Evolutionary conservation across 2,888 invertebrate genomes (phyloP).

Genomic region (Leuctra nigra): DNA sequence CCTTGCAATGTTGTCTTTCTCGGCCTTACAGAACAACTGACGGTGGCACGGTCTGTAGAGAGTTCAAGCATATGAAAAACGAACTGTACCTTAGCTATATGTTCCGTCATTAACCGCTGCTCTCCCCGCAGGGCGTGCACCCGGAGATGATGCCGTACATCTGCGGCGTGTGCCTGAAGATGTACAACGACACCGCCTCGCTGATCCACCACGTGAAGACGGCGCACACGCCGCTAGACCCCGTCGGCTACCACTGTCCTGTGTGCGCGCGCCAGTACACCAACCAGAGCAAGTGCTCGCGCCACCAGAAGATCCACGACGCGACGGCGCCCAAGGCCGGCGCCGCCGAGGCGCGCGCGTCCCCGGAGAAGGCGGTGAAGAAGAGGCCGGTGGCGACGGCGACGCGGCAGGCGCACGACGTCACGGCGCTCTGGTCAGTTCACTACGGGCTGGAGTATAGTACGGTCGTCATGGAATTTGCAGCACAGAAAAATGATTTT

Average conservation of each 20-base stretch:
- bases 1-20: too few species aligned
- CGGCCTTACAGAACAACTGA: too few species aligned
- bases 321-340: conserved; percentile 35
- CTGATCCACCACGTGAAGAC: conserved; percentile 41
- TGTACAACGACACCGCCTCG: conserved; percentile 41
- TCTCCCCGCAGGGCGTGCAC: conserved; percentile 47
- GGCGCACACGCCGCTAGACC: conserved; percentile 43
- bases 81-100: too few species aligned
- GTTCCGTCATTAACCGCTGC: too few species aligned
- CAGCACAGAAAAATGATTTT: too few species aligned
- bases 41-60: too few species aligned
- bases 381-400: background rate
- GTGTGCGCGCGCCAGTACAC: conserved; percentile 45
- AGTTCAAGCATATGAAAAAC: too few species aligned
- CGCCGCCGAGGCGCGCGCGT: background rate
- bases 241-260: conserved; percentile 44
- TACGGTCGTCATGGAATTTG: background rate
- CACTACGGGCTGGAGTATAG: background rate
- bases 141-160: conserved; percentile 44
- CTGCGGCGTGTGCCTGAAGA: conserved; percentile 45
- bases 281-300: conserved; percentile 45
- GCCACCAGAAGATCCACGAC: conserved; percentile 45
- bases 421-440: background rate
- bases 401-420: background rate
- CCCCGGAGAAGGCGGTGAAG: background rate